These are phyloP conservation scores for Rhadinocentrus ornatus DNA, from an alignment of 2,797 vertebrate genomes.

Conservation along the genomic window DNA sequence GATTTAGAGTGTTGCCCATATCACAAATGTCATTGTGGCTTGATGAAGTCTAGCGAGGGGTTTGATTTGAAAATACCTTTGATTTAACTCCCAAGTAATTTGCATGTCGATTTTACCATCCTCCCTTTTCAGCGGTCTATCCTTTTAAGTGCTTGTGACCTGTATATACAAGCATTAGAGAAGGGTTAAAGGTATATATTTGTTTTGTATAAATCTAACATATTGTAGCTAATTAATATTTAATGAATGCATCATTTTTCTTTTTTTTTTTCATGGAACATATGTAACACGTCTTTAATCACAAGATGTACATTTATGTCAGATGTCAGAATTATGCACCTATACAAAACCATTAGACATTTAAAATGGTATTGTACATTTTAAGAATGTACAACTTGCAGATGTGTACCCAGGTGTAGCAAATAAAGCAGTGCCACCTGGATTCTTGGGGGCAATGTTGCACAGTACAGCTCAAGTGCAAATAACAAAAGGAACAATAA, in stretches of 20 bases:
- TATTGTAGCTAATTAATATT: not conserved
- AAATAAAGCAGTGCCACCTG: too few species aligned
- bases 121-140: constrained; percentile 27
- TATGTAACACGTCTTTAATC: not conserved
- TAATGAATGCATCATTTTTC: not conserved
- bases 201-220: constrained; percentile 4
- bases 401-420: too few species aligned
- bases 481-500: too few species aligned
- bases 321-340: not conserved
- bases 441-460: too few species aligned
- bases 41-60: constrained; percentile 68
- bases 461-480: too few species aligned
- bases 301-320: not conserved
- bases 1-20: constrained; percentile 79
- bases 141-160: constrained; percentile 23
- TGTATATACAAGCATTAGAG: constrained; percentile 12
- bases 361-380: too few species aligned
- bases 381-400: too few species aligned
- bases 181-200: not conserved
- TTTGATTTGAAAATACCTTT: constrained; percentile 79
- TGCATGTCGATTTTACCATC: constrained; percentile 53
- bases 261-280: not conserved
- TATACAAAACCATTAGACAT: not conserved
- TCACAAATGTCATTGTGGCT: constrained; percentile 80
- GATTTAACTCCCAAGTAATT: constrained; percentile 73